These are phyloP conservation scores for Synanceia verrucosa DNA, from an alignment of 2,797 vertebrate species.

Conservation along the genomic window DNA sequence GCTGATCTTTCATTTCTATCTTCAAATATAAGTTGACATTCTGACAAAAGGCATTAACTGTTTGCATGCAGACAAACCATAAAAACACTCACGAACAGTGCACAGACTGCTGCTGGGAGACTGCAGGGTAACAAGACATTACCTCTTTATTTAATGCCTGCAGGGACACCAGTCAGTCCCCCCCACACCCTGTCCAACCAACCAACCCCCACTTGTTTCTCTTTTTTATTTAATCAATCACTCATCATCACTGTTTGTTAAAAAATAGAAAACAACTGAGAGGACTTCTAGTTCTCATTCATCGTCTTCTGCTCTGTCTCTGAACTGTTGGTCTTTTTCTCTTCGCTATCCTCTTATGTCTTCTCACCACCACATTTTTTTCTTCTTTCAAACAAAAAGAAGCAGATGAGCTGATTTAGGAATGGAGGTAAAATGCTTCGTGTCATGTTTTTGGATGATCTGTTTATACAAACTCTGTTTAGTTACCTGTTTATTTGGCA, in stretches of 20 bases:
- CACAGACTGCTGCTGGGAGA: constrained; percentile 13
- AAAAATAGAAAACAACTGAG: constrained; percentile 56
- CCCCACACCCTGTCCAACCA: too few species aligned
- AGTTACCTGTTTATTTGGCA: not conserved
- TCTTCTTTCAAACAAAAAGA: accelerated
- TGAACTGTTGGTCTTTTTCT: constrained; percentile 34
- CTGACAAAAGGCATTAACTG: not conserved
- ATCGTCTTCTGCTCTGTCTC: constrained; percentile 52
- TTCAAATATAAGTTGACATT: not conserved
- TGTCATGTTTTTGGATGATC: not conserved
- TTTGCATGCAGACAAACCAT: not conserved
- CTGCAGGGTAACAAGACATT: constrained; percentile 50
- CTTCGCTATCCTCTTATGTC: not conserved
- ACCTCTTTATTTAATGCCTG: constrained; percentile 49
- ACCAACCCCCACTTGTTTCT: constrained; percentile 23
- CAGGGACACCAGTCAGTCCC: constrained; percentile 40
- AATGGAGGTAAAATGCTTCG: not conserved
- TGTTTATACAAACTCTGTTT: not conserved
- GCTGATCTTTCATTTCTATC: not conserved
- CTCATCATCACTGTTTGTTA: constrained; percentile 64
- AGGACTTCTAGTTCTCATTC: constrained; percentile 57
- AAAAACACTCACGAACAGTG: not conserved
- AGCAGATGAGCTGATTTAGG: not conserved
- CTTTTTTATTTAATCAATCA: constrained; percentile 67
- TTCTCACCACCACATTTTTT: not conserved